Percentiles rank a stretch among this genome's conserved stretches.
phyloP scores from a whole-genome alignment of 2,113 vertebrate species.

The Ptilonorhynchus violaceus region DNA sequence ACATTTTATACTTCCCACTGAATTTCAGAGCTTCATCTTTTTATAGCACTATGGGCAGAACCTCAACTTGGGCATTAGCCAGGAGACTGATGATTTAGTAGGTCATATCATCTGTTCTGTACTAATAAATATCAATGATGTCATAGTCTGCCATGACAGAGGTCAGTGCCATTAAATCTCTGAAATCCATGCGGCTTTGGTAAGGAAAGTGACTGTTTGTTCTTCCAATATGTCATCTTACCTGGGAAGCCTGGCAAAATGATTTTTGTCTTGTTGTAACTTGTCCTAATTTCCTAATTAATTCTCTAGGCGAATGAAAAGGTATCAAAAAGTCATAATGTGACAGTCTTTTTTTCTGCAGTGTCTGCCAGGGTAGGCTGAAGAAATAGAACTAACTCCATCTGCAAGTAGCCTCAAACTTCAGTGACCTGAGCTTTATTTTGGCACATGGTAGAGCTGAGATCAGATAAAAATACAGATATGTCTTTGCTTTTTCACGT shows the following conservation, averaged over 20 bases:
- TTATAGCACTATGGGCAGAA: not conserved
- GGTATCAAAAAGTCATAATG: not conserved
- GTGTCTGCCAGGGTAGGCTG: not conserved
- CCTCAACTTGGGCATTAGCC: not conserved
- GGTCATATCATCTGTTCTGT: not conserved
- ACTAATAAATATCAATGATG: not conserved
- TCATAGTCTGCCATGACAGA: not conserved
- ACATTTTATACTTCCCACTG: not conserved
- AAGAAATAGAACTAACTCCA: not conserved
- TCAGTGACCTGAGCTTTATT: not conserved
- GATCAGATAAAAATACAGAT: not conserved
- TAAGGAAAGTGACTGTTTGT: not conserved
- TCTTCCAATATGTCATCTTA: not conserved
- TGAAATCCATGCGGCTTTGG: not conserved
- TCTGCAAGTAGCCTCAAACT: not conserved
- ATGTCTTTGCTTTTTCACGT: not conserved
- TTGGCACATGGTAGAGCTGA: not conserved
- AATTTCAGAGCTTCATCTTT: slow-evolving; percentile 14
- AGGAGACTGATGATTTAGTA: not conserved
- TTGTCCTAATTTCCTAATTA: not conserved
- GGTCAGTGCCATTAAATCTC: not conserved
- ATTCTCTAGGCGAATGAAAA: not conserved
- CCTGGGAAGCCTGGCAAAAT: not conserved
- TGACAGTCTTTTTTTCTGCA: not conserved
- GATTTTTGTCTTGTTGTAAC: not conserved